Evolutionary conservation across 1,140 invertebrate genomes (phyloP).

Genomic region (Branchinecta lynchi): DNA sequence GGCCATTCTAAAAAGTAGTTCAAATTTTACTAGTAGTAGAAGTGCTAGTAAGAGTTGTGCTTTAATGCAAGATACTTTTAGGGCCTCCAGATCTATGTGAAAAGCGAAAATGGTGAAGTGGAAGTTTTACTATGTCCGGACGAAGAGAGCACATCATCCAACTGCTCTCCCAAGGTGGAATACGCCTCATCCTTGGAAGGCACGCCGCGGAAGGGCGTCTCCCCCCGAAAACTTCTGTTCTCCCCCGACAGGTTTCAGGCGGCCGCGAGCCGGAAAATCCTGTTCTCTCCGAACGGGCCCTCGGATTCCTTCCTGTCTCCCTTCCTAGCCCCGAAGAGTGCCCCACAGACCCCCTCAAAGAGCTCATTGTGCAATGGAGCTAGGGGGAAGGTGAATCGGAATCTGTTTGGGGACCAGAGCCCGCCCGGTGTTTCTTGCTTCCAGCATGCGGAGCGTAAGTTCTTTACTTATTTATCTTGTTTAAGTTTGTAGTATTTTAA

Average conservation of each 20-base stretch:
- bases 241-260: slow-evolving; percentile 17
- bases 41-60: too few species aligned
- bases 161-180: slow-evolving; percentile 20
- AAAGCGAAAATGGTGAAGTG: slow-evolving; percentile 71
- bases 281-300: background rate
- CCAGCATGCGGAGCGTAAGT: slow-evolving; percentile 17
- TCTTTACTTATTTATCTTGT: slow-evolving; percentile 30
- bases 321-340: slow-evolving; percentile 33
- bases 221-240: slow-evolving; percentile 16
- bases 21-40: too few species aligned
- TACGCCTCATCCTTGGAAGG: slow-evolving; percentile 8
- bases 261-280: background rate
- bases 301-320: slow-evolving; percentile 27
- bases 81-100: slow-evolving; percentile 60
- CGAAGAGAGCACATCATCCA: slow-evolving; percentile 29
- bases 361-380: slow-evolving; percentile 28
- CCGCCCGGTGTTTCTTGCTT: background rate
- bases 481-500: slow-evolving; percentile 27
- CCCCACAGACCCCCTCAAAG: slow-evolving; percentile 22
- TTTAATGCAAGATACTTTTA: background rate
- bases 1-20: too few species aligned
- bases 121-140: slow-evolving; percentile 85
- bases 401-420: slow-evolving; percentile 19
- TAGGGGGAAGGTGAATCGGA: slow-evolving; percentile 42
- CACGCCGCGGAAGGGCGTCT: slow-evolving; percentile 25